phyloP scores from a whole-genome alignment of 2,888 invertebrate genomes.

The Ischnus inquisitorius region DNA sequence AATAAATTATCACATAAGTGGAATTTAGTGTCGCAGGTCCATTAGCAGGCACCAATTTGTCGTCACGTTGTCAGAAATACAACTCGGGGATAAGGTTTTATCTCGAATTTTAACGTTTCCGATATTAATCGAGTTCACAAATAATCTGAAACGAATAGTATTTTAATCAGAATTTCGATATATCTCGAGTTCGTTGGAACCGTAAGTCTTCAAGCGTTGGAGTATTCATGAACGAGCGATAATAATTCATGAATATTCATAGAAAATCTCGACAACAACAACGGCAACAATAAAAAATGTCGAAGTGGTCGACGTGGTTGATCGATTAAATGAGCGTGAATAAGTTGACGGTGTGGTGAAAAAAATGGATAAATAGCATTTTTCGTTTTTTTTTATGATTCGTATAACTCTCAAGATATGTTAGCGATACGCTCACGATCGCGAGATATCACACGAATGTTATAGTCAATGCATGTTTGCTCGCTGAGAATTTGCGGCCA shows the following conservation, averaged over 20 bases:
- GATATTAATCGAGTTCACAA: conserved; percentile 5
- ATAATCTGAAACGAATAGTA: background rate
- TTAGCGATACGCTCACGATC: conserved; percentile 55
- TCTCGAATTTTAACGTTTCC: background rate
- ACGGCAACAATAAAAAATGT: conserved; percentile 32
- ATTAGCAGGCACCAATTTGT: conserved; percentile 10
- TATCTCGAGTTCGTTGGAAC: conserved; percentile 15
- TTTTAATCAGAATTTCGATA: conserved; percentile 19
- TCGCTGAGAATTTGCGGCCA: conserved; percentile 48
- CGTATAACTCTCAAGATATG: conserved; percentile 53
- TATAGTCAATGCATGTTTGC: conserved; percentile 54
- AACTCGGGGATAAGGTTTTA: background rate
- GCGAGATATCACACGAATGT: conserved; percentile 58
- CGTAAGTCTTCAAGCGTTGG: conserved; percentile 1
- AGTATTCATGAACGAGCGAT: conserved; percentile 2
- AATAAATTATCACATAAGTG: background rate
- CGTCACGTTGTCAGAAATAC: background rate
- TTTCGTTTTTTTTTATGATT: conserved; percentile 26
- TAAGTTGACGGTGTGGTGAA: conserved; percentile 40
- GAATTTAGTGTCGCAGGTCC: conserved; percentile 1
- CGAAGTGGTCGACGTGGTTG: conserved; percentile 36
- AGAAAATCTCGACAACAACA: conserved; percentile 26
- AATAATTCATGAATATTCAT: conserved; percentile 22
- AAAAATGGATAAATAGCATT: conserved; percentile 10
- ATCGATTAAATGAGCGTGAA: conserved; percentile 55